These are phyloP conservation scores for Ellobium chinense DNA, from an alignment of 2,888 invertebrate genomes.

Conservation along the genomic window DNA sequence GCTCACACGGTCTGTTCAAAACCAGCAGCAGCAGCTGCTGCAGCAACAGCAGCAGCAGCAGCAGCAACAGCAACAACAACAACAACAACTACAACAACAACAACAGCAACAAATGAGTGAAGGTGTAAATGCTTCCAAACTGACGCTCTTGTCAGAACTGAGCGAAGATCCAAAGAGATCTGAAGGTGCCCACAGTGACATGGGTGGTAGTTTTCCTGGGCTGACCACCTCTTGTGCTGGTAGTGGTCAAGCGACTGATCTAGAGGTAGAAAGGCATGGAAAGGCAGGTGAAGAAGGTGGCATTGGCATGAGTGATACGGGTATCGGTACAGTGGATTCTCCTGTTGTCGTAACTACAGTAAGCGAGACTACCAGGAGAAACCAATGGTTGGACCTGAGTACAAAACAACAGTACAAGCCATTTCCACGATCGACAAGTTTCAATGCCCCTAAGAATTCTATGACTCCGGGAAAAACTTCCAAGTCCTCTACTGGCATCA, in stretches of 20 bases:
- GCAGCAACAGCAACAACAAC: neutral
- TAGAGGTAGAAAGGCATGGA: neutral
- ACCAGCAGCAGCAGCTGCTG: neutral
- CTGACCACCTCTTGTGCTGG: neutral
- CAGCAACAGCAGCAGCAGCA: neutral
- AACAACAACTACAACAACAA: neutral
- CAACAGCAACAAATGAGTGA: neutral
- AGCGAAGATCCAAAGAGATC: neutral
- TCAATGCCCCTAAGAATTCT: neutral
- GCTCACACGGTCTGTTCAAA: constrained; percentile 36
- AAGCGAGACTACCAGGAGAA: neutral
- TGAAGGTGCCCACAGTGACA: neutral
- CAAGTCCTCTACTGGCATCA: too few species aligned
- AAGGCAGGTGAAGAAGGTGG: neutral
- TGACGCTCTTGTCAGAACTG: too few species aligned
- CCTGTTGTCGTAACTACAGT: neutral
- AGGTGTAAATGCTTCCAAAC: neutral
- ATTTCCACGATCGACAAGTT: neutral
- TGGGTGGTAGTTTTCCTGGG: neutral
- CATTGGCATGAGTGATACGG: neutral
- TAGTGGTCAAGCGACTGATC: neutral
- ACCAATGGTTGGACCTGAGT: neutral
- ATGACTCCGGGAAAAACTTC: too few species aligned
- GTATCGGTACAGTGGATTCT: neutral
- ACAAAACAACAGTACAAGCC: too few species aligned